Conservation (phyloP, 2,888 invertebrate genomes). For the Lobophora halterata region DNA sequence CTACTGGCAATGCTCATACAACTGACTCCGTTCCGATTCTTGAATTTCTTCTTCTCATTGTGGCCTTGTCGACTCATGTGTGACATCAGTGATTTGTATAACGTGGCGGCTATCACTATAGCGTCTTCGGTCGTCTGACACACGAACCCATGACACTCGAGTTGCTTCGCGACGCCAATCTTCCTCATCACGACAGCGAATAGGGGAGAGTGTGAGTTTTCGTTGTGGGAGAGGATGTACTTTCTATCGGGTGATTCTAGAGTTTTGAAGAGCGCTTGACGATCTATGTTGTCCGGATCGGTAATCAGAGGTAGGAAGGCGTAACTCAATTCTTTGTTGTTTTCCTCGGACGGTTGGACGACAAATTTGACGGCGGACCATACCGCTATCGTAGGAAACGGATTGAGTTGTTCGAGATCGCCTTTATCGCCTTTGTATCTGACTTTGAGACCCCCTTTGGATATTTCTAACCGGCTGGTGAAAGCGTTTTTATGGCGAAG, state of each 20-base stretch:
- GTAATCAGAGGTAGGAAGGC: slow-evolving; percentile 93
- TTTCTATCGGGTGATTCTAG: slow-evolving; percentile 78
- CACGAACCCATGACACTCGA: slow-evolving; percentile 95
- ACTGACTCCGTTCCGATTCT: slow-evolving; percentile 87
- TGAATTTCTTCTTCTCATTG: slow-evolving; percentile 80
- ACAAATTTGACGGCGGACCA: slow-evolving; percentile 96
- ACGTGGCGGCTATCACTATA: slow-evolving; percentile 93
- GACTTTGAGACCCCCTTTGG: slow-evolving; percentile 86
- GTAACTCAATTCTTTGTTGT: slow-evolving; percentile 78
- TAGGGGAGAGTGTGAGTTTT: slow-evolving; percentile 88
- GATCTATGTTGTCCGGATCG: slow-evolving; percentile 89
- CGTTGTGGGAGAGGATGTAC: slow-evolving; percentile 79
- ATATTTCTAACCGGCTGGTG: slow-evolving; percentile 84
- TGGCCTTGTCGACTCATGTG: slow-evolving; percentile 85
- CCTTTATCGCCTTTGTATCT: slow-evolving; percentile 83
- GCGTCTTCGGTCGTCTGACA: slow-evolving; percentile 95
- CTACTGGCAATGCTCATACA: slow-evolving; percentile 89
- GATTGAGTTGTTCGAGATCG: slow-evolving; percentile 85
- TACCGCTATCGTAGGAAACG: slow-evolving; percentile 94
- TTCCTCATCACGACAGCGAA: slow-evolving; percentile 95
- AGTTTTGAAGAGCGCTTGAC: slow-evolving; percentile 83
- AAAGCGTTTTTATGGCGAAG: slow-evolving; percentile 73
- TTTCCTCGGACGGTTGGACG: slow-evolving; percentile 82
- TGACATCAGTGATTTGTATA: slow-evolving; percentile 93
- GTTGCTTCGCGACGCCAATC: slow-evolving; percentile 86